Evolutionary conservation across 2,888 invertebrate genomes (phyloP).

Genomic region (Lasius fuliginosus): DNA sequence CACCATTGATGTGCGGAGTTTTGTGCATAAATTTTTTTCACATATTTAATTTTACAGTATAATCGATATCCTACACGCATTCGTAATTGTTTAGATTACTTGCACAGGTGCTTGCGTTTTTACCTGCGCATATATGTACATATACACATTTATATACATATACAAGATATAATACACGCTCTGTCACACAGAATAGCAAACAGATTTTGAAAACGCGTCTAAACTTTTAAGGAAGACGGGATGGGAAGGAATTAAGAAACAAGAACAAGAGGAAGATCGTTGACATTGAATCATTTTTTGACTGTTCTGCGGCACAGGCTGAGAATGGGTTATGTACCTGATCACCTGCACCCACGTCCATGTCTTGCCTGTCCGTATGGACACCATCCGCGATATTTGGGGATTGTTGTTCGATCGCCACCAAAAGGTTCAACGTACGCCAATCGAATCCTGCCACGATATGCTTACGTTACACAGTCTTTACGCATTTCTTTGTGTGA

Average conservation of each 20-base stretch:
- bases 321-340: conserved; percentile 91
- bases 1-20: not conserved
- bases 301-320: conserved; percentile 85
- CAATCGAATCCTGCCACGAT: conserved; percentile 97
- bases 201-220: conserved; percentile 8
- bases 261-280: conserved; percentile 56
- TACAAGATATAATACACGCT: conserved; percentile 56
- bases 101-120: conserved; percentile 22
- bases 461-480: conserved; percentile 81
- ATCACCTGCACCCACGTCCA: conserved; percentile 98
- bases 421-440: conserved; percentile 99
- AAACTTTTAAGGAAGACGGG: conserved; percentile 30
- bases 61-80: conserved; percentile 21
- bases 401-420: conserved; percentile 99
- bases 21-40: not conserved
- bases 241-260: conserved; percentile 41
- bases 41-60: not conserved
- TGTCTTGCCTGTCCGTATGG: conserved; percentile 94
- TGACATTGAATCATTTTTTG: conserved; percentile 75
- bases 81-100: conserved; percentile 24
- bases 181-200: conserved; percentile 45
- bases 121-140: conserved; percentile 45
- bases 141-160: conserved; percentile 42
- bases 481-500: conserved; percentile 66
- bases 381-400: conserved; percentile 98